These are phyloP conservation scores for Stegodyphus dumicola DNA, from an alignment of 1,140 invertebrate genomes.

Conservation along the genomic window DNA sequence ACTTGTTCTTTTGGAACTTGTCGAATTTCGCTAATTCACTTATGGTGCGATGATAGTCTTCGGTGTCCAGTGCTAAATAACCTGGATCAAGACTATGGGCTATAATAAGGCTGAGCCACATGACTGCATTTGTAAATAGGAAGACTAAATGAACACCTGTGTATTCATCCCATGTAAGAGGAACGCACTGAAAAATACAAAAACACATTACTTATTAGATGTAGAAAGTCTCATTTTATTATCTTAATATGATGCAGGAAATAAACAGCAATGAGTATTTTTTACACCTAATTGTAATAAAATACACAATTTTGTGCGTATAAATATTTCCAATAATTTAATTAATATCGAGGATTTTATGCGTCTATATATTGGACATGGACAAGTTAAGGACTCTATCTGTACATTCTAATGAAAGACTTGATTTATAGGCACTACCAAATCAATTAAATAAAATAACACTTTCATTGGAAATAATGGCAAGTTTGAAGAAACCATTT, in stretches of 20 bases:
- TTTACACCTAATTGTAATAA: background rate
- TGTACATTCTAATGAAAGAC: no score
- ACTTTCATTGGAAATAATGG: no score
- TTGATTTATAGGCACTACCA: no score
- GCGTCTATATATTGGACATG: no score
- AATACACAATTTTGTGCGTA: background rate
- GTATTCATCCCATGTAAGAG: slow-evolving; percentile 89
- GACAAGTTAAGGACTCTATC: no score
- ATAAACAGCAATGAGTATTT: background rate
- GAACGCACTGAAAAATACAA: slow-evolving; percentile 76
- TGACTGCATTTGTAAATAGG: slow-evolving; percentile 87
- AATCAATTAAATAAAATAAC: no score
- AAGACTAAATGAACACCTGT: slow-evolving; percentile 88
- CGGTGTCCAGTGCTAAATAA: slow-evolving; percentile 87
- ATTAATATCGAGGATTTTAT: no score
- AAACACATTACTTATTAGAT: background rate
- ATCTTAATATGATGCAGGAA: background rate
- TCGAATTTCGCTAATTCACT: slow-evolving; percentile 87
- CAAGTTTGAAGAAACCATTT: no score
- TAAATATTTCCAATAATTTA: no score
- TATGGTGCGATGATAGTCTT: slow-evolving; percentile 88
- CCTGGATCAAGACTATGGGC: slow-evolving; percentile 89
- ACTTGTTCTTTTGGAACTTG: slow-evolving; percentile 87
- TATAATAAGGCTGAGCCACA: slow-evolving; percentile 93
- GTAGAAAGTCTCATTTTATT: background rate